phyloP scores from a whole-genome alignment of 2,888 invertebrate genomes.

The Sphaerophoria rueppellii region DNA sequence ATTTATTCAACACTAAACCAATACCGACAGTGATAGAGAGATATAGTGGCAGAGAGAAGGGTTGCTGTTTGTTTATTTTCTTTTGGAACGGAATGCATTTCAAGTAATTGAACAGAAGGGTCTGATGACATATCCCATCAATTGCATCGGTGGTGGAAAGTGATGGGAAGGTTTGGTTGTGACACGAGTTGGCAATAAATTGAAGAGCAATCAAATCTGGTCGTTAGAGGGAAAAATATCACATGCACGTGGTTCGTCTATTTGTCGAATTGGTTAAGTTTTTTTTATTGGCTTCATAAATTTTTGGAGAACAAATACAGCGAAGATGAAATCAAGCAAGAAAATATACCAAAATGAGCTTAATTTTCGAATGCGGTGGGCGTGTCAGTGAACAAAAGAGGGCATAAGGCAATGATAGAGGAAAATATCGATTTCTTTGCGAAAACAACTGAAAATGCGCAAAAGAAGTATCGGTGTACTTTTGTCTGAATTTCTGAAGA shows the following conservation, averaged over 20 bases:
- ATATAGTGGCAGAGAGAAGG: not conserved
- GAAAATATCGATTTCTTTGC: too few species aligned
- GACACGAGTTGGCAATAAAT: conserved; percentile 70
- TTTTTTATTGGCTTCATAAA: not conserved
- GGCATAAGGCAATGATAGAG: too few species aligned
- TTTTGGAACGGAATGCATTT: conserved; percentile 54
- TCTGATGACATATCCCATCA: conserved; percentile 37
- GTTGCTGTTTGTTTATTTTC: conserved; percentile 11
- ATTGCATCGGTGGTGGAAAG: not conserved
- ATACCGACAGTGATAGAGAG: conserved; percentile 31
- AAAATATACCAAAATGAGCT: not conserved
- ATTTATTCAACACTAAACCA: conserved; percentile 65
- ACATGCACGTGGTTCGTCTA: conserved; percentile 12
- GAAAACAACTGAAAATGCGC: too few species aligned
- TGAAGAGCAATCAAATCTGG: conserved; percentile 30
- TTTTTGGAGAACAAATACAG: not conserved
- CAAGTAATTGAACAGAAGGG: conserved; percentile 50
- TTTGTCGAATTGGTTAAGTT: not conserved
- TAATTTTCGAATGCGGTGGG: not conserved
- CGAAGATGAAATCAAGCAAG: not conserved
- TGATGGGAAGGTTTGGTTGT: conserved; percentile 45
- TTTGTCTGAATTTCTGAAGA: too few species aligned
- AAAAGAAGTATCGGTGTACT: too few species aligned
- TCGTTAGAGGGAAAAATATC: not conserved
- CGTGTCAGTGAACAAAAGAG: too few species aligned